Evolutionary conservation across 2,888 invertebrate species (phyloP).

Genomic region (Pyrrhosoma nymphula): DNA sequence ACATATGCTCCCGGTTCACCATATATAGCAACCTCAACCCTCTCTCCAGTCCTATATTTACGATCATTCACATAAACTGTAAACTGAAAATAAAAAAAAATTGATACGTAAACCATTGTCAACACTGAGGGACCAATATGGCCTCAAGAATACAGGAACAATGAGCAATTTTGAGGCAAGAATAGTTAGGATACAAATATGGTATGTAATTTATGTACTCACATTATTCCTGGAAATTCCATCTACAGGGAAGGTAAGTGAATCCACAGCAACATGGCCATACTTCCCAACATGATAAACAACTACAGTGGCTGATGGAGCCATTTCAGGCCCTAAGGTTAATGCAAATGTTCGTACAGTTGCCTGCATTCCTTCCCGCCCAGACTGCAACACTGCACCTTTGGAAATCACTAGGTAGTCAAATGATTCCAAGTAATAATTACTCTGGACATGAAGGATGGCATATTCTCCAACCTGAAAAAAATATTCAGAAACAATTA

Average conservation of each 20-base stretch:
- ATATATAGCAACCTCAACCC: slow-evolving; percentile 94
- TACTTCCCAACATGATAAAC: slow-evolving; percentile 90
- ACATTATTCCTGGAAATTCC: slow-evolving; percentile 95
- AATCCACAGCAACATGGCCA: slow-evolving; percentile 93
- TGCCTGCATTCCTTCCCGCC: slow-evolving; percentile 91
- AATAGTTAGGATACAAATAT: background rate
- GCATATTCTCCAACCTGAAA: slow-evolving; percentile 94
- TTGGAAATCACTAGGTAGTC: slow-evolving; percentile 96
- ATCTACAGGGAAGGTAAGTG: slow-evolving; percentile 97
- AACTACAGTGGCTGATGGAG: slow-evolving; percentile 93
- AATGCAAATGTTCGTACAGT: slow-evolving; percentile 90
- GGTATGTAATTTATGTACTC: slow-evolving; percentile 72
- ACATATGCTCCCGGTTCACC: slow-evolving; percentile 97
- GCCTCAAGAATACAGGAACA: too few relatives aligned
- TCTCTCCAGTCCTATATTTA: slow-evolving; percentile 95
- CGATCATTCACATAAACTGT: slow-evolving; percentile 93
- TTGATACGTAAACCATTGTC: background rate
- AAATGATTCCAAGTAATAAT: slow-evolving; percentile 93
- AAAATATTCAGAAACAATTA: slow-evolving; percentile 38
- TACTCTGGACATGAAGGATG: slow-evolving; percentile 95
- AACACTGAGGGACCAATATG: background rate
- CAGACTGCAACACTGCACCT: slow-evolving; percentile 91
- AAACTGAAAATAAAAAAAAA: slow-evolving; percentile 80
- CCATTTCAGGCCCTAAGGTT: slow-evolving; percentile 92
- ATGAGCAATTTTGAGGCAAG: background rate